These are phyloP conservation scores for Cheiracanthium punctorium DNA, from an alignment of 2,888 invertebrate genomes.

Conservation along the genomic window DNA sequence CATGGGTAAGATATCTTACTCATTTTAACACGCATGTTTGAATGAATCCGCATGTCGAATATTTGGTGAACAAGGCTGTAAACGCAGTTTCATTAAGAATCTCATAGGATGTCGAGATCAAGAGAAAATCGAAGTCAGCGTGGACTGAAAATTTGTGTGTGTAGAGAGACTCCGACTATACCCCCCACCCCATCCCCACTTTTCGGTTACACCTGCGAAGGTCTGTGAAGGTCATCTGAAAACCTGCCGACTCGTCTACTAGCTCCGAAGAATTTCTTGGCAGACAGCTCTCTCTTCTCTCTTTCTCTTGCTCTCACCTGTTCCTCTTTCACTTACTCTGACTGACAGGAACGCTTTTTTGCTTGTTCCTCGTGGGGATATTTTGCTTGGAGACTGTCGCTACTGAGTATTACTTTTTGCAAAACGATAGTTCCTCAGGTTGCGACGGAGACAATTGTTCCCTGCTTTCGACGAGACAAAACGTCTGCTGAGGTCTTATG, in stretches of 20 bases:
- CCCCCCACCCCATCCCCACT: neutral
- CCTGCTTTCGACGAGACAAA: too few species aligned
- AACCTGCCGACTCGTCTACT: slow-evolving; percentile 46
- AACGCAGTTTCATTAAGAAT: too few species aligned
- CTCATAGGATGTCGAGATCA: neutral
- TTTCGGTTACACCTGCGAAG: slow-evolving; percentile 40
- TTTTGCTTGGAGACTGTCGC: neutral
- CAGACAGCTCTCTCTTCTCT: slow-evolving; percentile 5
- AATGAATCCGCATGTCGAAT: too few species aligned
- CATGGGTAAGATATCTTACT: too few species aligned
- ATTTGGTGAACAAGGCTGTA: too few species aligned
- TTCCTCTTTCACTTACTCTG: slow-evolving; percentile 44
- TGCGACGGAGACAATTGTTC: neutral
- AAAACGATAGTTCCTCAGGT: neutral
- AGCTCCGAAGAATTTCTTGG: slow-evolving; percentile 50
- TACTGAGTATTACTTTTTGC: neutral
- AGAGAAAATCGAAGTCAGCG: neutral
- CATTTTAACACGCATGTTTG: too few species aligned
- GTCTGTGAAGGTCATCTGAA: slow-evolving; percentile 62
- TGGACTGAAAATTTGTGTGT: neutral
- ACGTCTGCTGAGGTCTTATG: too few species aligned
- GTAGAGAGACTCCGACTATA: too few species aligned
- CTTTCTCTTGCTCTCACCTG: slow-evolving; percentile 47
- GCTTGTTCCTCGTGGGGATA: neutral
- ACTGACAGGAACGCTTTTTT: neutral